Evolutionary conservation across 2,888 invertebrate genomes (phyloP), one percentile per base, ranked within the genome.

Genomic region (Eupithecia centaureata): DNA sequence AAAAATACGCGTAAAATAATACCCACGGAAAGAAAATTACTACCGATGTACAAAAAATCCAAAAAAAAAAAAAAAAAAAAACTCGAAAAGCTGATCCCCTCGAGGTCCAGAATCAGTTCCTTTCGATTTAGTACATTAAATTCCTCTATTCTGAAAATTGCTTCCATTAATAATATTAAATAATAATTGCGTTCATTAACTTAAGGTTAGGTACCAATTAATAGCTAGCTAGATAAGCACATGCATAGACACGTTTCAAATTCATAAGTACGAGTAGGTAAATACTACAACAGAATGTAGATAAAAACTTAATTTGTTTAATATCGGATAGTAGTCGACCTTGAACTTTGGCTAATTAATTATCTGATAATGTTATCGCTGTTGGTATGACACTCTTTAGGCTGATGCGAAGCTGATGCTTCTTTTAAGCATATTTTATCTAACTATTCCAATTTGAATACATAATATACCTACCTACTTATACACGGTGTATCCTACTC

Each of bases 321-420:
- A 42, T 12, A 25, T 54, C 38, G 30, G 32, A 63, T 63, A 58
- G 22, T 18, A 8, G 10, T 25, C 15, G 51, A 61, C 66, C 57
- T 57, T 65, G 61, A 25, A 32, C 66, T 51, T 18, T 61, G 18
- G 65, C 8, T 61, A 51, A 66, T 61, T 61, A 61, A 61, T 66
- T 47, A 42, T 25, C 27, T 47, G 47, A 47, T 47, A 47, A 22
- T 25, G 25, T 51, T 61, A 61, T 32, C 33, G n/a, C 32, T 10
- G 8, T 61, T 7, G 3, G 22, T 32, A 5, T 3, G 2, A n/a
- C 25, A 13, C 27, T 27, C 2, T 27, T 25, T 27, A 13, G 2
- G 18, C 22, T 42, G 18, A 47, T 47, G 47, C 47, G 10, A 47
- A 4, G 22, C 8, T 10, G 12, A 12, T 47, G 47, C 47, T 47